phyloP scores from a whole-genome alignment of 1,140 invertebrate species.

The Holcopasites calliopsidis region DNA sequence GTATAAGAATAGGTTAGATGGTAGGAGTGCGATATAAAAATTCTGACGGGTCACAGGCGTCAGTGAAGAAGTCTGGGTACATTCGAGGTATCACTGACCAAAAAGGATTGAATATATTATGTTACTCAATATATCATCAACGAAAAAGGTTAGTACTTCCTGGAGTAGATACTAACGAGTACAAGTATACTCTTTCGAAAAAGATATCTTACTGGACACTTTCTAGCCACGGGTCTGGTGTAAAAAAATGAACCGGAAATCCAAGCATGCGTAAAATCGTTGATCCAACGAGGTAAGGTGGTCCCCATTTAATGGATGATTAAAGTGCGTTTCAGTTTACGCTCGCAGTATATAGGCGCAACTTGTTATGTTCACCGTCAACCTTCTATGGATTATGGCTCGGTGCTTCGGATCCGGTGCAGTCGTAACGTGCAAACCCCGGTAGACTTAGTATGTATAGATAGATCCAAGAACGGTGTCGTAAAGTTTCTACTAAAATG shows the following conservation, averaged over 20 bases:
- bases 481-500: neutral
- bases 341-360: conserved; percentile 37
- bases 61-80: no score
- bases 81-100: no score
- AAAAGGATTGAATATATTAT: no score
- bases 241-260: conserved; percentile 4
- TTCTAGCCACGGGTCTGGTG: no score
- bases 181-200: no score
- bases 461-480: neutral
- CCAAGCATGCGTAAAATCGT: conserved; percentile 40
- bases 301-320: conserved; percentile 54
- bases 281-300: conserved; percentile 29
- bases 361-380: conserved; percentile 52
- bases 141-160: no score
- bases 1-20: no score
- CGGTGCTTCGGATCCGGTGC: conserved; percentile 50
- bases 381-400: conserved; percentile 60
- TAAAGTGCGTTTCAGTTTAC: conserved; percentile 57
- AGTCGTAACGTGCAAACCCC: conserved; percentile 29
- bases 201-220: no score
- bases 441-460: conserved; percentile 17
- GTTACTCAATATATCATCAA: no score
- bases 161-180: no score
- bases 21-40: no score
- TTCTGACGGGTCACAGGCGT: no score